Evolutionary conservation across 2,113 vertebrate genomes (phyloP).

Genomic region (Poeciliopsis prolifica): DNA sequence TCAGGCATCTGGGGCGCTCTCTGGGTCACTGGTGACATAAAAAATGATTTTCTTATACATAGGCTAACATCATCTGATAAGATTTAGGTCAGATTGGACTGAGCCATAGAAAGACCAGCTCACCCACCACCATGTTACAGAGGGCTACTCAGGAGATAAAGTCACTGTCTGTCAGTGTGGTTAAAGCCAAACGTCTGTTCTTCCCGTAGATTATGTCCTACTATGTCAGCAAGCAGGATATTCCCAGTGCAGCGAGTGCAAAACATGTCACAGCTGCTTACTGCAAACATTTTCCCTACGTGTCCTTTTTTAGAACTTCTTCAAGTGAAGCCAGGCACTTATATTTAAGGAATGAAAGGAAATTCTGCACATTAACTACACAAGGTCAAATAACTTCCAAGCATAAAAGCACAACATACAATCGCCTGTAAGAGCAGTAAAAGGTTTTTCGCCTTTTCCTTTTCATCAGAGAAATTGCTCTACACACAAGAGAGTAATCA

Average conservation of each 20-base stretch:
- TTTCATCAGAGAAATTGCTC: not conserved
- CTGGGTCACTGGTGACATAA: slow-evolving; percentile 46
- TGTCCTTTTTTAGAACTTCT: not conserved
- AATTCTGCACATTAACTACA: not conserved
- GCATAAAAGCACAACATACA: not conserved
- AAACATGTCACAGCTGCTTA: not conserved
- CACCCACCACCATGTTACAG: slow-evolving; percentile 36
- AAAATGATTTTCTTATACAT: slow-evolving; percentile 60
- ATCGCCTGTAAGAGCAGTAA: not conserved
- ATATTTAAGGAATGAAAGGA: not conserved
- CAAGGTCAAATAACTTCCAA: not conserved
- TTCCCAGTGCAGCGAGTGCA: not conserved
- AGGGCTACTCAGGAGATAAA: slow-evolving; percentile 51
- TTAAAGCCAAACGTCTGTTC: slow-evolving; percentile 17
- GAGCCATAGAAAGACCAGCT: slow-evolving; percentile 47
- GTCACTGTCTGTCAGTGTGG: slow-evolving; percentile 32
- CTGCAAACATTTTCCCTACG: not conserved
- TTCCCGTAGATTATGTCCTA: slow-evolving; percentile 22
- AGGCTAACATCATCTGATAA: slow-evolving; percentile 52
- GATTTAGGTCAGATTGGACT: slow-evolving; percentile 53
- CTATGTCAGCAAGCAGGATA: not conserved
- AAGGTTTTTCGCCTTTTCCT: not conserved
- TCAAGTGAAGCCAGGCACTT: not conserved
- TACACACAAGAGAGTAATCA: not conserved
- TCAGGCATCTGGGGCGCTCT: slow-evolving; percentile 30